Evolutionary conservation across 1,140 invertebrate species (phyloP).

Genomic region (Whitmania pigra): DNA sequence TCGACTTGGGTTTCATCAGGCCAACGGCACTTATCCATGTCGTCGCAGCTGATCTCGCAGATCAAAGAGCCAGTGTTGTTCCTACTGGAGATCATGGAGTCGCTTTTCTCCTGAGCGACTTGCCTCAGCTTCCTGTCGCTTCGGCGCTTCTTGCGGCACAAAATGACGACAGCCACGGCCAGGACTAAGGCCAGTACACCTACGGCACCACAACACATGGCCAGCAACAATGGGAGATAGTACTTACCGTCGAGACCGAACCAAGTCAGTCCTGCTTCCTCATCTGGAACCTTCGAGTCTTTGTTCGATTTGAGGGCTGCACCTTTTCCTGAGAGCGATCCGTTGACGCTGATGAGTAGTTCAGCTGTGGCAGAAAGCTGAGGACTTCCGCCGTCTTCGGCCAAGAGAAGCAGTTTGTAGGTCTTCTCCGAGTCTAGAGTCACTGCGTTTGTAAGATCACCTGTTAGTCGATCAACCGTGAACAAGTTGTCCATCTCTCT

Average conservation of each 20-base stretch:
- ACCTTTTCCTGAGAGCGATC: background rate
- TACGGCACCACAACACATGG: background rate
- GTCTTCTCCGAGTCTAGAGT: background rate
- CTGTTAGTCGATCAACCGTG: background rate
- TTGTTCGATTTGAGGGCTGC: background rate
- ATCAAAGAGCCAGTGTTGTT: too few species aligned
- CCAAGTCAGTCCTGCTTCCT: background rate
- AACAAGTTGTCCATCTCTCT: background rate
- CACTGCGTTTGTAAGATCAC: background rate
- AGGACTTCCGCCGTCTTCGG: constrained; percentile 14
- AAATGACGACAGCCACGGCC: background rate
- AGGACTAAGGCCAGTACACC: background rate
- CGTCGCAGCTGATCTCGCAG: too few species aligned
- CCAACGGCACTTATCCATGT: too few species aligned
- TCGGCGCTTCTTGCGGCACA: background rate
- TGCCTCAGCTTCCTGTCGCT: background rate
- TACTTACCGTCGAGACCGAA: background rate
- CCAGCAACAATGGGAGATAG: background rate
- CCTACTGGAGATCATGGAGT: background rate
- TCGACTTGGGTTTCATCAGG: background rate
- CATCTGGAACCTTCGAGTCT: background rate
- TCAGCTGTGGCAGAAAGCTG: constrained; percentile 1
- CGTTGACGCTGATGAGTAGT: constrained; percentile 10
- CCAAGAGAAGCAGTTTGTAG: background rate
- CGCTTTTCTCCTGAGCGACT: background rate